Percentiles rank a stretch among this genome's conserved stretches.
These are phyloP conservation scores for Bucorvus abyssinicus DNA, from an alignment of 2,797 vertebrate genomes.

Conservation along the genomic window DNA sequence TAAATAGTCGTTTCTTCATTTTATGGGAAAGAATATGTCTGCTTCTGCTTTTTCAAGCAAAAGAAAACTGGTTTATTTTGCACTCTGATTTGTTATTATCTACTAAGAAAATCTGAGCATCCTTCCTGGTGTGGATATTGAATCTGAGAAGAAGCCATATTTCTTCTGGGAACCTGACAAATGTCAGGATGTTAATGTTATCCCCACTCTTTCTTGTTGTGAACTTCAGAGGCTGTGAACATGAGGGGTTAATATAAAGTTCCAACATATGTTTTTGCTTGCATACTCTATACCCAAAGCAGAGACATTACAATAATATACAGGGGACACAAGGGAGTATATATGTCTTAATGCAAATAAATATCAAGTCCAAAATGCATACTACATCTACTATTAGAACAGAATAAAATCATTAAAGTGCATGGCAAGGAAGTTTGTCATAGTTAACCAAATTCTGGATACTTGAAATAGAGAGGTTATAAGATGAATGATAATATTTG, in stretches of 20 bases:
- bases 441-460: background rate
- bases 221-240: background rate
- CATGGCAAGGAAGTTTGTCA: background rate
- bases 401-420: background rate
- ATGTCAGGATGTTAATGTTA: background rate
- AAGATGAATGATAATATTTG: background rate
- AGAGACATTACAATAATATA: background rate
- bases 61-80: background rate
- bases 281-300: background rate
- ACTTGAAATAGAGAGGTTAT: background rate
- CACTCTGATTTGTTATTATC: background rate
- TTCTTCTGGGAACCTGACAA: background rate
- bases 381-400: background rate
- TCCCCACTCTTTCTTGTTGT: background rate
- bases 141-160: background rate
- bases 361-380: background rate
- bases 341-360: background rate
- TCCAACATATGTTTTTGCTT: background rate
- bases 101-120: background rate
- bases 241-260: background rate
- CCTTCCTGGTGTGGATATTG: background rate
- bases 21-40: background rate
- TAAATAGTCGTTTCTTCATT: background rate
- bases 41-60: background rate
- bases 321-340: background rate